Percentiles rank a stretch among this genome's conserved stretches.
Evolutionary conservation across 2,888 invertebrate genomes (phyloP).

Genomic region (Microctonus aethiopoides): DNA sequence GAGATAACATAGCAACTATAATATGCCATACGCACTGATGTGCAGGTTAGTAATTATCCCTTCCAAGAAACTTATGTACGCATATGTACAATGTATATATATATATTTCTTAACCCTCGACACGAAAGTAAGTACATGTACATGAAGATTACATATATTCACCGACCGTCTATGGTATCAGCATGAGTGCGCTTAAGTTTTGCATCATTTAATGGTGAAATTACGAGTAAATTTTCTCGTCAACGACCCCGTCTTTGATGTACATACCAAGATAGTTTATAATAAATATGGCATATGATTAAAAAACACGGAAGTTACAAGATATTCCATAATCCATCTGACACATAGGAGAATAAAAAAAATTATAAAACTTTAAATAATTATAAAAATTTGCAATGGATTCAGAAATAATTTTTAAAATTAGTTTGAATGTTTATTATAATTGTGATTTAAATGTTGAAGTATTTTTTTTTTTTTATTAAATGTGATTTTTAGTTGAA

Average conservation of each 20-base stretch:
- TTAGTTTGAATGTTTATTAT: not conserved
- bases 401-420: no score
- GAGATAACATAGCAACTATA: constrained; percentile 45
- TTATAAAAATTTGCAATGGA: no score
- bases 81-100: not conserved
- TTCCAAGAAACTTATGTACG: no score
- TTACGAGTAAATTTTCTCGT: constrained; percentile 33
- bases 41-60: constrained; percentile 46
- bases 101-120: not conserved
- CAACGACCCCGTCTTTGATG: not conserved
- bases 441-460: not conserved
- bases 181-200: constrained; percentile 33
- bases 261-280: constrained; percentile 21
- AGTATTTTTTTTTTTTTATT: no score
- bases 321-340: not conserved
- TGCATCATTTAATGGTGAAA: constrained; percentile 50
- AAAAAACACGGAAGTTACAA: constrained; percentile 20
- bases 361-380: not conserved
- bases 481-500: no score
- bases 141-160: constrained; percentile 19
- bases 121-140: not conserved
- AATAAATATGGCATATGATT: constrained; percentile 30
- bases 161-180: constrained; percentile 26
- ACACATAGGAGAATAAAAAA: not conserved
- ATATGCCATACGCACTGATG: constrained; percentile 30